phyloP scores from a whole-genome alignment of 1,140 invertebrate species.

The Bombus affinis region DNA sequence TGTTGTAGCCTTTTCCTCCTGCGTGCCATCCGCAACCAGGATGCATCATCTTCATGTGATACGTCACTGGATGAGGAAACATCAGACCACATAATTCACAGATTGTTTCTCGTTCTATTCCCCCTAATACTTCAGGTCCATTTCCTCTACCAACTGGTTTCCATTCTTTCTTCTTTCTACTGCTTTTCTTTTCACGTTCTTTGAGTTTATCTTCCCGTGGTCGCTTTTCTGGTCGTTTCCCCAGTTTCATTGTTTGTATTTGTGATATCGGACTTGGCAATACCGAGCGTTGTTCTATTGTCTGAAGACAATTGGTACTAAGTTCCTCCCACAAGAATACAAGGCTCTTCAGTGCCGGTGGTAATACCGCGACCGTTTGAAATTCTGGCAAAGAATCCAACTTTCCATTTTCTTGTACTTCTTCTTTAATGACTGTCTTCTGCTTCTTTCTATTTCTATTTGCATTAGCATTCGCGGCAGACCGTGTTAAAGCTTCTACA shows the following conservation, averaged over 20 bases:
- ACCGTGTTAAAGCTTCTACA: conserved; percentile 88
- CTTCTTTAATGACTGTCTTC: conserved; percentile 84
- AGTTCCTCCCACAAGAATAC: conserved; percentile 95
- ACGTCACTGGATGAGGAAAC: conserved; percentile 92
- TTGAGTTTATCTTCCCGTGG: conserved; percentile 80
- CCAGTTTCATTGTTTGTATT: conserved; percentile 78
- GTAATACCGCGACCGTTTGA: conserved; percentile 88
- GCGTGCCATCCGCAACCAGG: conserved; percentile 94
- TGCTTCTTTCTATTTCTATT: conserved; percentile 85
- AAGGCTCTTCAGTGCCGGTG: conserved; percentile 92
- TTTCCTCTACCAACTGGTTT: conserved; percentile 76
- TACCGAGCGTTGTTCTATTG: conserved; percentile 85
- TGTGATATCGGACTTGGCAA: conserved; percentile 81
- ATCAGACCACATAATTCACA: conserved; percentile 95
- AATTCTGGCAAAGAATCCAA: conserved; percentile 77
- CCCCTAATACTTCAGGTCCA: conserved; percentile 60
- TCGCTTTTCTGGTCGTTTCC: conserved; percentile 76
- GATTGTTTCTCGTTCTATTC: conserved; percentile 83
- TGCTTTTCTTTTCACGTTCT: conserved; percentile 83
- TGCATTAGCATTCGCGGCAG: conserved; percentile 88
- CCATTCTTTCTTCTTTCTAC: conserved; percentile 85
- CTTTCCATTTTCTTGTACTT: conserved; percentile 75
- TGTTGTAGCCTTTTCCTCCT: conserved; percentile 94
- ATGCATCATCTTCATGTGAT: conserved; percentile 95
- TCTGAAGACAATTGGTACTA: conserved; percentile 87